Evolutionary conservation across 2,888 invertebrate species (phyloP).

Genomic region (Dolomedes plantarius): DNA sequence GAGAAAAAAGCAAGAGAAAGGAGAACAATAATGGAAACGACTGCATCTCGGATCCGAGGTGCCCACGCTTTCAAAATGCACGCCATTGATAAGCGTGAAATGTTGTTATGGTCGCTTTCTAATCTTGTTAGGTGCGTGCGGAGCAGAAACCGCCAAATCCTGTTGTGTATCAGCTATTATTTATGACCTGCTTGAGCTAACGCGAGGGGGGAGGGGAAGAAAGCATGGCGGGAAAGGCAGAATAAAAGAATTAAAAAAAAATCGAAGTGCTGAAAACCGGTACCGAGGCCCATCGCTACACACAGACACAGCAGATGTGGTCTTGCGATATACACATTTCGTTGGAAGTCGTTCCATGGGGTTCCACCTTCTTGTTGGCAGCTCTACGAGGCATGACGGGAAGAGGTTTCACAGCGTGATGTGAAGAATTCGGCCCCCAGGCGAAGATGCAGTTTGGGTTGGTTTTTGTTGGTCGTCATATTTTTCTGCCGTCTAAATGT

Average conservation of each 20-base stretch:
- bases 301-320: constrained; percentile 1
- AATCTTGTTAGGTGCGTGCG: constrained; percentile 24
- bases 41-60: background rate
- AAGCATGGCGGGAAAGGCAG: background rate
- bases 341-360: constrained; percentile 4
- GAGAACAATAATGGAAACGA: constrained; percentile 17
- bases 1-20: background rate
- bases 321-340: constrained; percentile 9
- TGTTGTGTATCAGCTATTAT: constrained; percentile 36
- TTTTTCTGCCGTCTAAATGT: background rate
- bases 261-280: constrained; percentile 29
- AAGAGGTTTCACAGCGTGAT: constrained; percentile 10
- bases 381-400: constrained; percentile 23
- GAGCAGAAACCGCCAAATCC: constrained; percentile 11
- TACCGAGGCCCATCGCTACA: background rate
- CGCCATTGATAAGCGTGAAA: constrained; percentile 26
- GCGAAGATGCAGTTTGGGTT: background rate
- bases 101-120: constrained; percentile 27
- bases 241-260: background rate
- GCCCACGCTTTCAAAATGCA: constrained; percentile 25
- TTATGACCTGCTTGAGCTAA: constrained; percentile 24
- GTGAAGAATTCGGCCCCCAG: constrained; percentile 11
- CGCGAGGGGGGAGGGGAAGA: background rate
- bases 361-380: constrained; percentile 18
- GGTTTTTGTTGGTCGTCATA: background rate